Evolutionary conservation across 2,797 vertebrate species (phyloP), one percentile per base, ranked within the genome.

Genomic region (Lithobates sylvaticus): DNA sequence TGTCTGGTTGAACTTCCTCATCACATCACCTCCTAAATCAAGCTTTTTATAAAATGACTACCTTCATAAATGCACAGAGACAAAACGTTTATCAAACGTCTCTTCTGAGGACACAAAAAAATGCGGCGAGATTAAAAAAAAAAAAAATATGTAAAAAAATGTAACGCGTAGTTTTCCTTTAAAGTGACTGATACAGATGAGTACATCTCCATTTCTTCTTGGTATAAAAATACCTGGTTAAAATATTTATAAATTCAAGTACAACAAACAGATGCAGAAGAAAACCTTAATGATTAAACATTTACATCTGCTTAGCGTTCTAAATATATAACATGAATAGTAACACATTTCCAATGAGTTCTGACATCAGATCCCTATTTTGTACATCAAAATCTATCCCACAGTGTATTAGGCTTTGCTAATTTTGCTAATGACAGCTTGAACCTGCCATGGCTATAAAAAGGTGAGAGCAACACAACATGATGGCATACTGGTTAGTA

Each of bases 161-260:
- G 36, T 7, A 78, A 61, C 27, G 4, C 0, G 10, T 18, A 36
- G 18, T 27, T 9, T 15, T 67, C 8, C 50, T 67, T 1, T 67
- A 70, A n/a, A 44, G 18, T 10, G 23, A 18, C 27, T 13, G 23
- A 32, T 39, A 32, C 29, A 68, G 71, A 47, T 58, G 47, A 3
- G 44, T 15, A 68, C 61, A 13, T 29, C 39, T 67, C 68, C 75
- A 34, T 36, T 76, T 61, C 64, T 16, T 69, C 29, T 29, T 26
- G n/a, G 58, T 80, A 74, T 72, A 81, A 69, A 79, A 75, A 58
- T 81, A 68, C 58, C 68, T 13, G 39, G 18, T 81, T 86, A 32
- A 86, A 69, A 81, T 86, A 81, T 69, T 81, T 75, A 75, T 75
- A 44, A 80, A 85, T 85, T 69, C 61, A 39, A 76, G 42, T 67